Base-by-base conservation (phyloP, 2,113 vertebrate species). In the Morone chrysops region DNA sequence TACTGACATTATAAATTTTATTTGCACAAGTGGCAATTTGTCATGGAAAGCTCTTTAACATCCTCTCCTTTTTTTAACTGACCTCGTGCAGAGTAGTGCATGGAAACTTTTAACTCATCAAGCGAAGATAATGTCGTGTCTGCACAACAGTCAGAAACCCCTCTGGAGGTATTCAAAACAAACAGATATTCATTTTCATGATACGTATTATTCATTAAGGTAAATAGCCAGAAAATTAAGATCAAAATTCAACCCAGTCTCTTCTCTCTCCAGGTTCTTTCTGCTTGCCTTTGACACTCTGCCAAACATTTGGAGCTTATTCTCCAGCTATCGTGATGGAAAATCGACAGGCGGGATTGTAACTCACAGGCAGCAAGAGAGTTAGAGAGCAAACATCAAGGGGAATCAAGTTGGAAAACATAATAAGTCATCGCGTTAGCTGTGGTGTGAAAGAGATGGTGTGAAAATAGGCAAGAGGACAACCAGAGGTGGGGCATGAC, bases 251-350 rank as follows among this genome's bases (percentile, higher is more conserved):
- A 63, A 54, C 78, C 40, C 62, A 43, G 22, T 60, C 48, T 71
- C 22, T 62, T 61, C 51, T 63, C 57, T 70, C 25, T 41, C 12
- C 11, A 72, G 63, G 69, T 85, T 80, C 31, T 9, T 67, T 38
- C 41, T 38, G 75, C 83, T 89, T 85, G 38, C 69, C 70, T 48
- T 77, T 81, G 89, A 91, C 38, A 45, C 22, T 59, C 54, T 89
- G 89, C 92, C 93, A 95, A 94, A 95, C 92, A 95, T 95, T 94
- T 94, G 86, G 92, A 94, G 94, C 92, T 93, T 91, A 95, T 95
- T 95, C 92, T 92, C 86, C 90, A 87, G 90, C 92, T 94, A 87
- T 93, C 82, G 72, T 90, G 92, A 89, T 86, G 93, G 93, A 95
- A 94, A 90, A 92, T 85, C 74, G 48, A 79, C 63, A 83, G 88